These are phyloP conservation scores for Takifugu rubripes DNA, from an alignment of 2,797 vertebrate genomes.

Conservation along the genomic window DNA sequence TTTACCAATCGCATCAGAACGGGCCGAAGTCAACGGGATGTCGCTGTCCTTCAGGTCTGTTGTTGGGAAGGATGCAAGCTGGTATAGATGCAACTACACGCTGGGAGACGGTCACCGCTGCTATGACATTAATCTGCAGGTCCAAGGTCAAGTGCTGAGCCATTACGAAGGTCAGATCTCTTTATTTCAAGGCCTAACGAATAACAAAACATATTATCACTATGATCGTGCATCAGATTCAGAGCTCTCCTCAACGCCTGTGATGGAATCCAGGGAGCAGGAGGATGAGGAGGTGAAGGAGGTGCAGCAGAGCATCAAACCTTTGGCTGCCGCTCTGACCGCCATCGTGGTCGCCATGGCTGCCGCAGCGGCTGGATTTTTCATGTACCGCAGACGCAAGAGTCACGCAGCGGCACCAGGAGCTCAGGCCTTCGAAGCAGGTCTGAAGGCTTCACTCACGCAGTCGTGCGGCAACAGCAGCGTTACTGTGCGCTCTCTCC, in stretches of 20 bases:
- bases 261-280: background rate
- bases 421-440: slow-evolving; percentile 25
- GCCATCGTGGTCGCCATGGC: slow-evolving; percentile 1
- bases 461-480: too few relatives aligned
- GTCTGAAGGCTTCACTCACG: background rate
- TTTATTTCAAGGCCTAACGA: too few relatives aligned
- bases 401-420: background rate
- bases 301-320: background rate
- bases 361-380: slow-evolving; percentile 11
- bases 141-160: slow-evolving; percentile 21
- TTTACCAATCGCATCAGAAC: background rate
- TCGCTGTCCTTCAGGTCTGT: slow-evolving; percentile 27
- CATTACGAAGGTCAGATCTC: too few relatives aligned
- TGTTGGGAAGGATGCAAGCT: slow-evolving; percentile 13
- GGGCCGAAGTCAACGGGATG: background rate
- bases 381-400: slow-evolving; percentile 21
- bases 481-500: background rate
- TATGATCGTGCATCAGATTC: too few relatives aligned
- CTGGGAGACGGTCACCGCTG: slow-evolving; percentile 25
- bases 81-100: slow-evolving; percentile 51
- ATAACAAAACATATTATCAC: too few relatives aligned
- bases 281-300: background rate
- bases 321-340: background rate
- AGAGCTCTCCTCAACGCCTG: background rate
- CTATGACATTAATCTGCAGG: slow-evolving; percentile 28